phyloP scores from a whole-genome alignment of 2,797 vertebrate species.

The Poeciliopsis presidionis region DNA sequence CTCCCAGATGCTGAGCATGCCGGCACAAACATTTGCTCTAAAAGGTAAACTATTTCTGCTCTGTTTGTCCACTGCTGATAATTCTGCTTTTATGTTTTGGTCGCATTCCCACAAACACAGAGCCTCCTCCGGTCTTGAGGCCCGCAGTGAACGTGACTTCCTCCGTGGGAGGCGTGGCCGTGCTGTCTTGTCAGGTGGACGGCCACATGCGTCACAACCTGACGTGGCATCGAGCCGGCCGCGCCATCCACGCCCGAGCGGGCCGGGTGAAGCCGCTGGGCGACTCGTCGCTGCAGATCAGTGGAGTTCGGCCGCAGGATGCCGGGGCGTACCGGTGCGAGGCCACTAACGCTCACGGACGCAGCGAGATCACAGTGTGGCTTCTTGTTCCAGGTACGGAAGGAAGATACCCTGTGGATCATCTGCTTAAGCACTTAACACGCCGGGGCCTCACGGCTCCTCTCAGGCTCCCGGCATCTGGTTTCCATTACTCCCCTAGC shows the following conservation, averaged over 20 bases:
- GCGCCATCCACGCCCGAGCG: constrained; percentile 27
- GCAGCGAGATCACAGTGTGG: constrained; percentile 81
- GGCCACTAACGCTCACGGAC: constrained; percentile 81
- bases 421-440: constrained; percentile 70
- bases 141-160: constrained; percentile 83
- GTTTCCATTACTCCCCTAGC: constrained; percentile 71
- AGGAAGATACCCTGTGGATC: constrained; percentile 37
- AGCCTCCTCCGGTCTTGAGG: constrained; percentile 84
- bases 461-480: constrained; percentile 66
- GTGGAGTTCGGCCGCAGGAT: constrained; percentile 69
- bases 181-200: constrained; percentile 85
- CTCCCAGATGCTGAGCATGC: constrained; percentile 30
- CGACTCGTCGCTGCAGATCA: constrained; percentile 86
- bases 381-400: constrained; percentile 86
- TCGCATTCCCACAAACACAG: constrained; percentile 71
- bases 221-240: constrained; percentile 85
- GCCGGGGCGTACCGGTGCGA: constrained; percentile 85
- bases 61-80: constrained; percentile 46
- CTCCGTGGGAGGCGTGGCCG: constrained; percentile 76
- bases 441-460: constrained; percentile 53
- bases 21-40: constrained; percentile 56
- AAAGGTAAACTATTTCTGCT: constrained; percentile 46
- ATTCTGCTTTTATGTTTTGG: constrained; percentile 26
- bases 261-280: constrained; percentile 78
- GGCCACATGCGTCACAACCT: constrained; percentile 86